These are phyloP conservation scores for Hypolimnas misippus DNA, from an alignment of 2,888 invertebrate species.

Conservation along the genomic window DNA sequence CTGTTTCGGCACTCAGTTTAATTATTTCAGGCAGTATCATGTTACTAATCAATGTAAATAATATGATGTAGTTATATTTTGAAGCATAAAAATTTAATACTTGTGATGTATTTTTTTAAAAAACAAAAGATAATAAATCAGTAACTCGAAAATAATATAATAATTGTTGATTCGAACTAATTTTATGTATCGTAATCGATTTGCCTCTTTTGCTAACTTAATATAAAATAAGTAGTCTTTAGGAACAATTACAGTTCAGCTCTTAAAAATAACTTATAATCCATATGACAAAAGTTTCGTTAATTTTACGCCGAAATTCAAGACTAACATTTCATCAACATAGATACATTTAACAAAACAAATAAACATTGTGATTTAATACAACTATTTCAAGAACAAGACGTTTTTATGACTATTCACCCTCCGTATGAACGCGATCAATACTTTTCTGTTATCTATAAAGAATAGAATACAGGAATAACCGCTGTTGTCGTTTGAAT, in stretches of 20 bases:
- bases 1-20: not conserved
- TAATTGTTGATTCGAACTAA: no score
- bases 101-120: not conserved
- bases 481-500: constrained; percentile 36
- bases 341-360: not conserved
- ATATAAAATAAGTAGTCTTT: no score
- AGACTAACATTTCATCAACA: not conserved
- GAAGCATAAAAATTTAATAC: not conserved
- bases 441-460: constrained; percentile 27
- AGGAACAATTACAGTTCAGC: no score
- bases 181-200: no score
- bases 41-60: constrained; percentile 3
- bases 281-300: no score
- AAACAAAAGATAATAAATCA: no score
- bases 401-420: constrained; percentile 21
- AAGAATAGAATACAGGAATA: constrained; percentile 31
- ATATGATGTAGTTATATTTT: not conserved
- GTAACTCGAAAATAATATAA: no score
- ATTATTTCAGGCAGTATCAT: constrained; percentile 7
- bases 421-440: constrained; percentile 24
- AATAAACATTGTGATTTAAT: constrained; percentile 9
- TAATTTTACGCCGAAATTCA: no score
- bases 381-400: constrained; percentile 15
- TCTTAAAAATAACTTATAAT: no score
- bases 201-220: no score